These are phyloP conservation scores for Camelus bactrianus DNA, from an alignment of 2,113 vertebrate species.

Conservation along the genomic window DNA sequence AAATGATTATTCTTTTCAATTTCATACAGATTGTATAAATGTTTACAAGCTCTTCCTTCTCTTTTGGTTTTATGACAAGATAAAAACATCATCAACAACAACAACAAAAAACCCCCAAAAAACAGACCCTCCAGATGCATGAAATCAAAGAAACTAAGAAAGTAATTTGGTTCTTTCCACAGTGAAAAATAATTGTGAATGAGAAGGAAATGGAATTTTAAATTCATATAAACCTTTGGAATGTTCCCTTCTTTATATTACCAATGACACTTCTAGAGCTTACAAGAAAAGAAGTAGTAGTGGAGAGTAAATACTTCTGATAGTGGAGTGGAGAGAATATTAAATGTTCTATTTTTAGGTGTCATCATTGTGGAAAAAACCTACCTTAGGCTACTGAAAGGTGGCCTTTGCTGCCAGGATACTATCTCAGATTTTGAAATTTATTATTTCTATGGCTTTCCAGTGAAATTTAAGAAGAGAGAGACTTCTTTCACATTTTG, in stretches of 20 bases:
- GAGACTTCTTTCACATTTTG: constrained; percentile 16
- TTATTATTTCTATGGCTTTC: constrained; percentile 23
- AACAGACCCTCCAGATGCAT: not conserved
- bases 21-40: not conserved
- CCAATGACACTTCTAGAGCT: not conserved
- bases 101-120: not conserved
- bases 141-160: constrained; percentile 9
- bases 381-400: not conserved
- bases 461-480: constrained; percentile 11
- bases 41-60: not conserved
- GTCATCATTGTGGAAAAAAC: not conserved
- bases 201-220: not conserved
- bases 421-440: constrained; percentile 27
- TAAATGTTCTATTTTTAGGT: constrained; percentile 63
- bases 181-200: not conserved
- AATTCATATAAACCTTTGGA: not conserved
- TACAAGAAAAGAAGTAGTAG: constrained; percentile 5
- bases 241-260: constrained; percentile 19
- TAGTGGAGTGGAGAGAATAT: constrained; percentile 36
- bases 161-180: constrained; percentile 21
- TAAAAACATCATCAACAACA: not conserved
- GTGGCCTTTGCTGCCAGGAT: not conserved
- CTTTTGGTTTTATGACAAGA: not conserved
- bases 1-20: not conserved
- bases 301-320: constrained; percentile 57